Evolutionary conservation across 2,888 invertebrate genomes (phyloP), one percentile per base, ranked within the genome.

Genomic region (Blera fallax): DNA sequence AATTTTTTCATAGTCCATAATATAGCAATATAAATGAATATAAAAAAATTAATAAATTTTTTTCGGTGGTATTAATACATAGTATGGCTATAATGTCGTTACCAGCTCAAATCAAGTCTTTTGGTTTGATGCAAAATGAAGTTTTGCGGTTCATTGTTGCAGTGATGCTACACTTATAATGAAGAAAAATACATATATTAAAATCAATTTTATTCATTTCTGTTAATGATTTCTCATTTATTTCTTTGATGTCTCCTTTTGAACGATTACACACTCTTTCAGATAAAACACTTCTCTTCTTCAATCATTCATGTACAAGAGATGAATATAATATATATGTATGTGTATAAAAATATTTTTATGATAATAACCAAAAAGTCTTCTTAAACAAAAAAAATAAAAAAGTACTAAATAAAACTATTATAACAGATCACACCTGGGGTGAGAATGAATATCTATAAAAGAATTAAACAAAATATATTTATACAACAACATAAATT

Each of bases 391-490:
- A 65, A 70, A 65, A 72, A 29, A 40, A 32, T 58, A 58, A 72
- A 62, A 34, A 64, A 69, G 11, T 60, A 69, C 54, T 65, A 64
- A 79, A 70, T 74, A 84, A 80, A 84, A 79, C 80, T 84, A 84
- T 65, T 54, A 32, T 77, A 85, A 85, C 81, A 85, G 62, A 80
- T 67, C 72, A 70, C 24, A 80, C 56, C 24, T 34, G 8, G 1
- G 40, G 52, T 40, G 40, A 34, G 54, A 14, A 8, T 72, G 72
- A 48, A n/a, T 76, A 29, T 77, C 34, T 58, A 65, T 21, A 58
- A 29, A 65, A 64, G 76, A 72, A 45, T 32, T 60, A 80, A 60
- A 80, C 64, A 67, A 81, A 69, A 62, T 60, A 67, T 56, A 70
- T 79, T 50, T 80, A 60, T 80, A 48, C 76, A 67, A 72, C 76